Evolutionary conservation across 53 echinoderm and acorn worm species (phyloP), one percentile per base, ranked within the genome.

Genomic region (Patiria pectinifera): DNA sequence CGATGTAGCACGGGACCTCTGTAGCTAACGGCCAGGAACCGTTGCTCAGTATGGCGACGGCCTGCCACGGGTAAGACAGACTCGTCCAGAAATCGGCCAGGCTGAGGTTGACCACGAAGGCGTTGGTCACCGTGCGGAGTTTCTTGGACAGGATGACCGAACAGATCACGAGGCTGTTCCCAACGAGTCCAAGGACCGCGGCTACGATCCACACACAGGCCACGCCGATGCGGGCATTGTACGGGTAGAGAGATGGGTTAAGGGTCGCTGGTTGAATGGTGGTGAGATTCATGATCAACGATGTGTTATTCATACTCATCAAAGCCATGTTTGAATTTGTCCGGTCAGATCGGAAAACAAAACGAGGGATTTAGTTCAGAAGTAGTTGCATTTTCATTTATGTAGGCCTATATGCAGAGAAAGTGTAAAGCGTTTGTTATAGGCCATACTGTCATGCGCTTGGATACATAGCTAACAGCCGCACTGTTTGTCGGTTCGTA

Each of bases 61-160:
- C 80, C 22, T 80, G 44, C 90, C 90, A 90, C n/a, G 90, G 90
- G 69, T 90, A 90, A 23, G 47, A 80, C 62, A 90, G 90, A 69
- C 90, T 90, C 8, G 90, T 81, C 90, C 90, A 90, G 66, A 90
- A 66, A 59, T 90, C 90, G 44, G 90, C 90, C 70, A 81, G 69
- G 90, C 80, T 81, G n/a, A 90, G 81, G 90, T 90, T 90, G 90
- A 90, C 69, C 81, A 90, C 90, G 47, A 80, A 90, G 49, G 82
- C 82, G 90, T 90, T 90, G 81, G 90, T 90, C 21, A 90, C 81
- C n/a, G 90, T 80, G 66, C 90, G 80, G 81, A 90, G 66, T 24
- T 81, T 80, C 90, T 81, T 80, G 25, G 82, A 80, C 48, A 90
- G 81, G 81, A 90, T 14, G 90, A 90, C 82, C 44, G 90, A 90